Evolutionary conservation across 2,888 invertebrate genomes (phyloP), one percentile per base, ranked within the genome.

Genomic region (Sinhomidia bicolor): DNA sequence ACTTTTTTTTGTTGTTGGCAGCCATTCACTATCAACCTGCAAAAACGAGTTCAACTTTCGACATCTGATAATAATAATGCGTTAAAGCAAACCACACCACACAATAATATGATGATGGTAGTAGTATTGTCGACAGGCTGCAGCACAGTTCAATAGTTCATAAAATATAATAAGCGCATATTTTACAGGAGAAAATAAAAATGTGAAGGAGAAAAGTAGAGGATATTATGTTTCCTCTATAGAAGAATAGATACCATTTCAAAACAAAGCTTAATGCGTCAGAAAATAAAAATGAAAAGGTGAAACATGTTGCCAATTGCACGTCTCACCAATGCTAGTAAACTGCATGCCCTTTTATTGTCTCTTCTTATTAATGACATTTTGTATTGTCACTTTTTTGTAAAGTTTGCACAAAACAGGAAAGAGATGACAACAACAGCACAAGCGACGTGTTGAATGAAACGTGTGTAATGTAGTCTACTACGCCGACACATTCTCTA

Each of bases 291-390:
- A 26, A 9, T 44, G 10, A 82, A 32, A 82, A 68, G 68, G 68
- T 71, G 65, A 44, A 29, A 57, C 26, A 29, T 65, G 44, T 51
- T 82, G 51, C 68, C 68, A 51, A 82, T 82, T 82, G 68, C 82
- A 36, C 44, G 68, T 54, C 26, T 10, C 23, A 5, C 60, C 5
- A 20, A 6, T n/a, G 17, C 17, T 17, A 6, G n/a, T 51, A 51
- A 6, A 47, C 47, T 47, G 6, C 12, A 44, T 17, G 17, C 6
- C n/a, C 17, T 51, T 51, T n/a, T n/a, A n/a, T n/a, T n/a, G n/a
- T 51, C n/a, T 51, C 51, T 51, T 1, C 51, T n/a, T 51, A 41
- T 41, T 41, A n/a, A 51, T 51, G 51, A 51, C 51, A 51, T n/a
- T n/a, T 51, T 51, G n/a, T 17, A n/a, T 2, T 51, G 51, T 51